Percentiles rank a stretch among this genome's conserved stretches.
Conservation (phyloP, 2,888 invertebrate genomes). For the Automeris io region DNA sequence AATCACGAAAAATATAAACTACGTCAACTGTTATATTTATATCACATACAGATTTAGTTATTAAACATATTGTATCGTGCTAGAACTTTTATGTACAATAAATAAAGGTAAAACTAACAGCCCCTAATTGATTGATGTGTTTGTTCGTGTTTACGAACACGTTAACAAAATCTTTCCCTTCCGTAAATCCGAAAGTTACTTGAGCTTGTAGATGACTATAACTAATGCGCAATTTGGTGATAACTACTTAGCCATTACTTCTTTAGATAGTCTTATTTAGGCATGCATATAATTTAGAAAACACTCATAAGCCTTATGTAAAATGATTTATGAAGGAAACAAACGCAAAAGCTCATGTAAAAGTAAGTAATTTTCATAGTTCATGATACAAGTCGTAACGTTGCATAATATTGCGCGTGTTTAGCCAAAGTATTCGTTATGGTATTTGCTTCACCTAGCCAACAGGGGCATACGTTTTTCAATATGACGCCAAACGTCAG, state of each 20-base stretch:
- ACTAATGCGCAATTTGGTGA: not conserved
- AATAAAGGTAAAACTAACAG: conserved; percentile 26
- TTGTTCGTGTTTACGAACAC: conserved; percentile 22
- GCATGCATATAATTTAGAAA: too few species aligned
- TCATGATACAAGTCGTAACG: conserved; percentile 64
- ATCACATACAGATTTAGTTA: not conserved
- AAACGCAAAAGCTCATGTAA: conserved; percentile 42
- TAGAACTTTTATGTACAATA: conserved; percentile 22
- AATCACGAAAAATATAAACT: not conserved
- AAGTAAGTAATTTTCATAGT: conserved; percentile 57
- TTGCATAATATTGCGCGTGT: conserved; percentile 74
- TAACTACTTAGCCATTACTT: too few species aligned
- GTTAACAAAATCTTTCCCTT: not conserved
- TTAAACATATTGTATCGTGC: not conserved
- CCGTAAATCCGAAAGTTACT: conserved; percentile 3
- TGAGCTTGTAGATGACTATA: not conserved
- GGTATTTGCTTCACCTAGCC: conserved; percentile 76
- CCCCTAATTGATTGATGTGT: conserved; percentile 41
- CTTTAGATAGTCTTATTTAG: too few species aligned
- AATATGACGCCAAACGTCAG: conserved; percentile 74
- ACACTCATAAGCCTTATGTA: too few species aligned
- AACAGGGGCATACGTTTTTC: conserved; percentile 73
- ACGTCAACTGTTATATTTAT: not conserved
- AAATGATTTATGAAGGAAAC: not conserved
- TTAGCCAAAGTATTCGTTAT: conserved; percentile 76